Percentiles rank a stretch among this genome's conserved stretches.
These are phyloP conservation scores for Tetrapedia diversipes DNA, from an alignment of 2,888 invertebrate species.

Conservation along the genomic window DNA sequence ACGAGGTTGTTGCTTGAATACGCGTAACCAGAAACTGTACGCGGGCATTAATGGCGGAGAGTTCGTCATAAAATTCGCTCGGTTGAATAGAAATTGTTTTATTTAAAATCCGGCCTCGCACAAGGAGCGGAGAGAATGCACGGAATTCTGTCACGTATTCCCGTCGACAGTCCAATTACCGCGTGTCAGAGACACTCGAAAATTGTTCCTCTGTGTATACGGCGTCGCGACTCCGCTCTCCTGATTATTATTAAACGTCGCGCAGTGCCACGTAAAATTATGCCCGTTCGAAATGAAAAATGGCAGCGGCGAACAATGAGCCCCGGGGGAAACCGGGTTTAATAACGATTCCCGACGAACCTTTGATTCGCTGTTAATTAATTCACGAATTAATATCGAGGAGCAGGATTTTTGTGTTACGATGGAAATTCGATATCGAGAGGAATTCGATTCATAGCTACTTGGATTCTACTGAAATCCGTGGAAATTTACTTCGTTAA, in stretches of 20 bases:
- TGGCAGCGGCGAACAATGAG: background rate
- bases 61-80: constrained; percentile 35
- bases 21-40: background rate
- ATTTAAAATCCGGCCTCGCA: constrained; percentile 36
- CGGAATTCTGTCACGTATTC: constrained; percentile 51
- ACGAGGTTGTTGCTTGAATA: too few relatives aligned
- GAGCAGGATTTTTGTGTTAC: too few relatives aligned
- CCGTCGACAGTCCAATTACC: constrained; percentile 54
- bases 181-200: constrained; percentile 48
- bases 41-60: background rate
- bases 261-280: background rate
- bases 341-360: background rate
- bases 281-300: background rate
- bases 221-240: constrained; percentile 15
- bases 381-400: too few relatives aligned
- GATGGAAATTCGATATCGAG: too few relatives aligned
- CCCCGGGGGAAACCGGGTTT: background rate
- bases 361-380: too few relatives aligned
- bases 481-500: too few relatives aligned
- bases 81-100: constrained; percentile 43
- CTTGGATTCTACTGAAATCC: too few relatives aligned
- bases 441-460: too few relatives aligned
- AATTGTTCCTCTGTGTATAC: constrained; percentile 42
- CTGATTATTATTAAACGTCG: constrained; percentile 38
- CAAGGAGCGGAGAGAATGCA: background rate